phyloP scores from a whole-genome alignment of 2,113 vertebrate species.

The Salvelinus fontinalis region DNA sequence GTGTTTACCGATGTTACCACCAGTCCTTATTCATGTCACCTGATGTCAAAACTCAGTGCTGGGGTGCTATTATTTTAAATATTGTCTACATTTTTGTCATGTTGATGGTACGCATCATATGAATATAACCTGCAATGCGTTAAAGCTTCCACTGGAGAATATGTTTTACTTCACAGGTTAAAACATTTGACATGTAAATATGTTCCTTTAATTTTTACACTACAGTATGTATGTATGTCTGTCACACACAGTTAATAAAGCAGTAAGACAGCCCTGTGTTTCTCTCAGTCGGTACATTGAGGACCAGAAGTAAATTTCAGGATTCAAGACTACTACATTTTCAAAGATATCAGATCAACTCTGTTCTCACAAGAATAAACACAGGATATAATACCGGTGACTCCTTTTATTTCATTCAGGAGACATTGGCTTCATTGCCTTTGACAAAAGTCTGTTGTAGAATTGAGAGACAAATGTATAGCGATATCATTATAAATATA shows the following conservation, averaged over 20 bases:
- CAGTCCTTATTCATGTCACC: slow-evolving; percentile 18
- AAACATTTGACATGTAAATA: slow-evolving; percentile 66
- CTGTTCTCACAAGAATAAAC: background rate
- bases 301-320: background rate
- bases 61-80: slow-evolving; percentile 21
- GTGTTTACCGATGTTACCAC: slow-evolving; percentile 8
- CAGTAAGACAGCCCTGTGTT: slow-evolving; percentile 38
- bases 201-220: slow-evolving; percentile 56
- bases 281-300: slow-evolving; percentile 1
- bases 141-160: slow-evolving; percentile 43
- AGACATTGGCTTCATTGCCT: background rate
- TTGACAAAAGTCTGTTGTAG: background rate
- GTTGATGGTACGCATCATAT: slow-evolving; percentile 39
- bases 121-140: slow-evolving; percentile 61
- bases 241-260: slow-evolving; percentile 67
- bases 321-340: background rate
- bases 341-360: background rate
- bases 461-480: background rate
- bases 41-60: slow-evolving; percentile 1
- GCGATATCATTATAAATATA: no score
- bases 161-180: slow-evolving; percentile 50
- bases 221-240: slow-evolving; percentile 49
- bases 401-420: background rate
- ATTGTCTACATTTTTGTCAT: slow-evolving; percentile 20
- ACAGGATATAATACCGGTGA: background rate